A percentile compares a stretch with the other conserved stretches of the same genome.
Conservation (phyloP, 2,113 vertebrate genomes). For the Elanoides forficatus region DNA sequence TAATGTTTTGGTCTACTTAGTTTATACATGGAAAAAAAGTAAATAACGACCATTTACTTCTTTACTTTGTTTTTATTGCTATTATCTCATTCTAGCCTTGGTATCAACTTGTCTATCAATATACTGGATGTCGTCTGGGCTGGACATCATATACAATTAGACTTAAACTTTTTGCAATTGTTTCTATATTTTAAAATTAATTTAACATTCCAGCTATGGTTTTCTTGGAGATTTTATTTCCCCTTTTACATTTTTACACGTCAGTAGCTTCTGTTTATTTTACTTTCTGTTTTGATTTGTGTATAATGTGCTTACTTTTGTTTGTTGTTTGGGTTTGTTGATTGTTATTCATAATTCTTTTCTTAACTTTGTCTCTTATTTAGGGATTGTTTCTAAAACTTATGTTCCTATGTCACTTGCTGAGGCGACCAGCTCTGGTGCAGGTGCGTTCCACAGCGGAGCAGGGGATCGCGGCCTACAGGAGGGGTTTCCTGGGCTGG, state of each 20-base stretch:
- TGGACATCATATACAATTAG: not conserved
- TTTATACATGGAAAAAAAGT: not conserved
- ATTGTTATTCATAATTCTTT: not conserved
- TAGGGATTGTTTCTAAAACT: not conserved
- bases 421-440: no score
- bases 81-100: not conserved
- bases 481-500: no score
- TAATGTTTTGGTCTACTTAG: not conserved
- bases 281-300: not conserved
- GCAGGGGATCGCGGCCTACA: no score
- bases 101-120: not conserved
- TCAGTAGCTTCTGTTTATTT: not conserved
- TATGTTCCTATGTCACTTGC: not conserved
- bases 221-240: not conserved
- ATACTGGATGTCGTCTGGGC: not conserved
- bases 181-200: not conserved
- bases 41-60: not conserved
- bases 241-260: not conserved
- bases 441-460: no score
- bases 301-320: not conserved
- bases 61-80: not conserved
- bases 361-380: not conserved
- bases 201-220: not conserved
- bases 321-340: not conserved
- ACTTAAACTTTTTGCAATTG: not conserved